Evolutionary conservation across 2,113 vertebrate species (phyloP).

Genomic region (Solenodon paradoxus): DNA sequence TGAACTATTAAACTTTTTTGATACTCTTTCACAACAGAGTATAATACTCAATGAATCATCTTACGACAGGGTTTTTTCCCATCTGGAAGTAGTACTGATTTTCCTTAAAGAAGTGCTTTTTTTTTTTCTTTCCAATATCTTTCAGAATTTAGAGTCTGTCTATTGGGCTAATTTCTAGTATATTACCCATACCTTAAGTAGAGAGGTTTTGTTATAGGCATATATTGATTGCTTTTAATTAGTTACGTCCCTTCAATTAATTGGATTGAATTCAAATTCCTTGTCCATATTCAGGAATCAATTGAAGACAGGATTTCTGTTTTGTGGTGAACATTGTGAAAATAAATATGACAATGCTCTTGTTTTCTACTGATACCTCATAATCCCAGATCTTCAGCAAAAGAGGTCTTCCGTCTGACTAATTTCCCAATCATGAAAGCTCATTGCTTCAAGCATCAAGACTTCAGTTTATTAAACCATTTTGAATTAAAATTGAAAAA

Average conservation of each 20-base stretch:
- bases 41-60: background rate
- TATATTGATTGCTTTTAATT: background rate
- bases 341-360: background rate
- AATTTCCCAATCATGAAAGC: conserved; percentile 6
- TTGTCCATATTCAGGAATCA: conserved; percentile 26
- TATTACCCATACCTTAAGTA: background rate
- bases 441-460: conserved; percentile 25
- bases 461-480: background rate
- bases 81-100: background rate
- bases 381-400: background rate
- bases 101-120: background rate
- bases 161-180: background rate
- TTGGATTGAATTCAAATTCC: background rate
- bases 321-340: background rate
- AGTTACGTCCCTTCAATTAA: background rate
- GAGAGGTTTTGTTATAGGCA: background rate
- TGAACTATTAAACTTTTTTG: background rate
- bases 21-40: background rate
- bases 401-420: background rate
- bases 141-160: background rate
- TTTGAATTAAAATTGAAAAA: conserved; percentile 45
- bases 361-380: background rate
- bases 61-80: background rate
- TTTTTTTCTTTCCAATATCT: background rate
- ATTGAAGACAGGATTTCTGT: background rate